These are phyloP conservation scores for Coluber constrictor DNA, from an alignment of 2,797 vertebrate species.

Conservation along the genomic window DNA sequence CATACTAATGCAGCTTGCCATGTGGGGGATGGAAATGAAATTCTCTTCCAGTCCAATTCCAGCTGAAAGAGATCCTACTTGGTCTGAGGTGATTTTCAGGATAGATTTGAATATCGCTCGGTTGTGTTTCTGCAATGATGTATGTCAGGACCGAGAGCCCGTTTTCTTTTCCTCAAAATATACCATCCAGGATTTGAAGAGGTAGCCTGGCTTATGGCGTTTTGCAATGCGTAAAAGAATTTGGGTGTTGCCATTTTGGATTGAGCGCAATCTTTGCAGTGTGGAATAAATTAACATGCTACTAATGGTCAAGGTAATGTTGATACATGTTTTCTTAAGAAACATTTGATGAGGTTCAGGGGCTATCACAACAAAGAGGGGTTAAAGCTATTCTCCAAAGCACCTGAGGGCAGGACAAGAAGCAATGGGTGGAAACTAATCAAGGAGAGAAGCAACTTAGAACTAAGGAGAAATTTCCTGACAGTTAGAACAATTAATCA, in stretches of 20 bases:
- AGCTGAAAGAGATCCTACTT: not conserved
- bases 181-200: not conserved
- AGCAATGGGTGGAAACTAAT: too few relatives aligned
- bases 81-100: not conserved
- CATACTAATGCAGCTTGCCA: not conserved
- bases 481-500: too few relatives aligned
- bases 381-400: too few relatives aligned
- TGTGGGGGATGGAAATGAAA: not conserved
- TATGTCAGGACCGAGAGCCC: not conserved
- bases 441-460: too few relatives aligned
- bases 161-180: not conserved
- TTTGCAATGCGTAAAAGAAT: not conserved
- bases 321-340: not conserved
- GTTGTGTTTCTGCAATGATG: not conserved
- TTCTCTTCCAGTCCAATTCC: not conserved
- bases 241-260: not conserved
- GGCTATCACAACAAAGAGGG: too few relatives aligned
- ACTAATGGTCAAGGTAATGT: not conserved
- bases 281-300: not conserved
- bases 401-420: too few relatives aligned
- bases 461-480: too few relatives aligned
- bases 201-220: not conserved
- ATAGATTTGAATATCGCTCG: not conserved
- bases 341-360: not conserved
- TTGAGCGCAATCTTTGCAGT: not conserved